Percentiles rank a stretch among this genome's conserved stretches.
Conservation (phyloP, 2,797 vertebrate species). For the Cossypha dichroa region DNA sequence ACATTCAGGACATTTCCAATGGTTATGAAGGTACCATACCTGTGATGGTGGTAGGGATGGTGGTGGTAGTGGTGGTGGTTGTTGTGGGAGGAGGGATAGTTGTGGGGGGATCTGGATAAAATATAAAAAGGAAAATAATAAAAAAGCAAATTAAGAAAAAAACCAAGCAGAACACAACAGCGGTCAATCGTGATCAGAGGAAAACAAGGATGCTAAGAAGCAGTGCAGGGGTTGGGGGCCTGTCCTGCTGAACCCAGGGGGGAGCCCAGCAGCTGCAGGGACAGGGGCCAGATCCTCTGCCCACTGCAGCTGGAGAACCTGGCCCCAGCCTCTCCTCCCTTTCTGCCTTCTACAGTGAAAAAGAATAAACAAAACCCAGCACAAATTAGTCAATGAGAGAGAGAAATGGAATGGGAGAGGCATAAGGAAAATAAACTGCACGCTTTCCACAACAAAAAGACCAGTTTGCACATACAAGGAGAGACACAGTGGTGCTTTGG, state of each 20-base stretch:
- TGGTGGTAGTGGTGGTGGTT: conserved; percentile 83
- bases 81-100: conserved; percentile 98
- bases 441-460: conserved; percentile 25
- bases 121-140: conserved; percentile 89
- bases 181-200: conserved; percentile 71
- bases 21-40: conserved; percentile 93
- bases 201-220: conserved; percentile 67
- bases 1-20: conserved; percentile 77
- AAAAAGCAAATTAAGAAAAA: conserved; percentile 82
- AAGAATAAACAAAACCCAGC: conserved; percentile 34
- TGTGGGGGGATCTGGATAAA: conserved; percentile 99
- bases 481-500: neutral
- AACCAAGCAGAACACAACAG: conserved; percentile 80
- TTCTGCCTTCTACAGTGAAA: neutral
- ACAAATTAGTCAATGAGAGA: conserved; percentile 65
- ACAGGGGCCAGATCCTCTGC: neutral
- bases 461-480: neutral
- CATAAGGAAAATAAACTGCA: conserved; percentile 37
- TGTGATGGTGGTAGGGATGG: conserved; percentile 90
- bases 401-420: conserved; percentile 55
- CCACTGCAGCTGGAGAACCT: neutral
- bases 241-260: neutral
- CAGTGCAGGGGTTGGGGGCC: neutral
- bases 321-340: neutral
- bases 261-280: neutral